These are phyloP conservation scores for Hypanus sabinus DNA, from an alignment of 2,113 vertebrate genomes.

Conservation along the genomic window DNA sequence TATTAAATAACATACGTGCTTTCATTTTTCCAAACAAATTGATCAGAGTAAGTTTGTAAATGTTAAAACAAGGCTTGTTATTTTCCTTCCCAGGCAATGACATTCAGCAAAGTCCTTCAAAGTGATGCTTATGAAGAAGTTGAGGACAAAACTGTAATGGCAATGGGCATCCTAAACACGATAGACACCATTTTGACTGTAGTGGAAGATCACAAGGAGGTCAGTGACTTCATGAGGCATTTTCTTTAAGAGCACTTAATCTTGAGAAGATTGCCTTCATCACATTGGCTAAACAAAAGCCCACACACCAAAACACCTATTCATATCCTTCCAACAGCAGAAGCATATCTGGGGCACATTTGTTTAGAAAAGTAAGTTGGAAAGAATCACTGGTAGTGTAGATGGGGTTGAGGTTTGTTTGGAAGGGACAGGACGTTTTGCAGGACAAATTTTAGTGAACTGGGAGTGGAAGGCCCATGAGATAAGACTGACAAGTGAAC, in stretches of 20 bases:
- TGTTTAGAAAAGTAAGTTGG: not conserved
- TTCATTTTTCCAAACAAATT: not conserved
- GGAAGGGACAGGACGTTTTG: not conserved
- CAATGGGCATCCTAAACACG: constrained; percentile 86
- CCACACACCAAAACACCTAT: not conserved
- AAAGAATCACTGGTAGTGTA: not conserved
- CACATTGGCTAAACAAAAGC: not conserved
- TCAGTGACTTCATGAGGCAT: constrained; percentile 43
- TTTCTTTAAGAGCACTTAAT: constrained; percentile 36
- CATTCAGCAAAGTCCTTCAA: constrained; percentile 88
- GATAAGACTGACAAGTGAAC: not conserved
- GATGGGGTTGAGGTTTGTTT: not conserved
- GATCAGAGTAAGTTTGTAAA: not conserved
- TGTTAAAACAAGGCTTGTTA: not conserved
- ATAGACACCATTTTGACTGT: constrained; percentile 93
- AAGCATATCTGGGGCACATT: not conserved
- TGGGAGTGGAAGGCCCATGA: not conserved
- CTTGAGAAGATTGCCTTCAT: not conserved
- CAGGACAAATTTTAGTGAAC: not conserved
- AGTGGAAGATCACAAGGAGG: constrained; percentile 92
- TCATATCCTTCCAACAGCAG: not conserved
- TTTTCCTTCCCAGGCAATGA: constrained; percentile 71
- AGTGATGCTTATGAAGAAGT: constrained; percentile 92
- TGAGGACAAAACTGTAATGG: constrained; percentile 94
- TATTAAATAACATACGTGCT: not conserved